Percentiles rank a stretch among this genome's conserved stretches.
These are phyloP conservation scores for Cryptosula pallasiana DNA, from an alignment of 2,888 invertebrate species.

Conservation along the genomic window DNA sequence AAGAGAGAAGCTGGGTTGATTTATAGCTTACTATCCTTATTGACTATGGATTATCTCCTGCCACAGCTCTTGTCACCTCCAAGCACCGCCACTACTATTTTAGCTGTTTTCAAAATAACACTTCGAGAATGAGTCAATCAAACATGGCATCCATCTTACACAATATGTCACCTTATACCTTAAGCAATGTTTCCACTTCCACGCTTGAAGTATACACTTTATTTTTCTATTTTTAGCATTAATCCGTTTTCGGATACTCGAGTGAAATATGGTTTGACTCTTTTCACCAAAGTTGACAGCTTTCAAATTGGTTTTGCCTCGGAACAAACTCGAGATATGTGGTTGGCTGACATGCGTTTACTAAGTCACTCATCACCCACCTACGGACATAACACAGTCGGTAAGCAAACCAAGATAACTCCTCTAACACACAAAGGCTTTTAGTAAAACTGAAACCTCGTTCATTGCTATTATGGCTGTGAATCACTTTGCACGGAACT, in stretches of 20 bases:
- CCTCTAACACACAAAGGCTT: too few species aligned
- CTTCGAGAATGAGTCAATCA: too few species aligned
- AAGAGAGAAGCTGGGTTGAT: background rate
- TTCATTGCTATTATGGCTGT: too few species aligned
- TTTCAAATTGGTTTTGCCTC: conserved; percentile 78
- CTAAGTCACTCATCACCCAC: background rate
- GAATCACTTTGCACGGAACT: background rate
- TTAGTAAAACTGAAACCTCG: too few species aligned
- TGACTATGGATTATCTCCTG: background rate
- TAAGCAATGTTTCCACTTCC: background rate
- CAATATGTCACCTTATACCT: background rate
- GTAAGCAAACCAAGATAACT: background rate
- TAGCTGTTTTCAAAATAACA: too few species aligned
- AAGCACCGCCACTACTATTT: background rate
- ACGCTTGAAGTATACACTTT: background rate
- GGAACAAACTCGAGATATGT: conserved; percentile 74
- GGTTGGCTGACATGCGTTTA: conserved; percentile 67
- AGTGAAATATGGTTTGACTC: conserved; percentile 77
- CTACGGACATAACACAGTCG: background rate
- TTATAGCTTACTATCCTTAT: background rate
- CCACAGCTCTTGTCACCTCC: background rate
- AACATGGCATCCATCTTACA: too few species aligned
- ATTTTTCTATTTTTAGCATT: conserved; percentile 55
- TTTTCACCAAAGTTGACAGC: conserved; percentile 84
- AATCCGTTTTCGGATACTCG: conserved; percentile 77